Conservation (phyloP, 2,888 invertebrate genomes). For the Drosophila helvetica region DNA sequence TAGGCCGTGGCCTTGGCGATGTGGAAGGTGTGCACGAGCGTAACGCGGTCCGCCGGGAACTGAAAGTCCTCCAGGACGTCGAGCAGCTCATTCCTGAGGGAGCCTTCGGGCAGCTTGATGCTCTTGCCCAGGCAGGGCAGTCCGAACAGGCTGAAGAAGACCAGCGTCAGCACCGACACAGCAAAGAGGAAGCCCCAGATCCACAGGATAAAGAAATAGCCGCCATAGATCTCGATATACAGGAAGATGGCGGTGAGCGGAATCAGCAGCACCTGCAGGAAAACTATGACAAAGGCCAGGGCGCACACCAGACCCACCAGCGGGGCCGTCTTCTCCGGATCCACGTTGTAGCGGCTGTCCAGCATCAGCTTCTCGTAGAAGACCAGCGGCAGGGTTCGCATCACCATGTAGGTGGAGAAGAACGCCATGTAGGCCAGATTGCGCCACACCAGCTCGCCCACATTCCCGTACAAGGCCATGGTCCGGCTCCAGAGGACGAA, state of each 20-base stretch:
- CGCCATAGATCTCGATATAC: slow-evolving; percentile 28
- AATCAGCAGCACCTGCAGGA: slow-evolving; percentile 52
- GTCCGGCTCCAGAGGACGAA: slow-evolving; percentile 41
- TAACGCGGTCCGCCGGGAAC: slow-evolving; percentile 24
- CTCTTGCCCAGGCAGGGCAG: slow-evolving; percentile 47
- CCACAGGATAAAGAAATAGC: slow-evolving; percentile 34
- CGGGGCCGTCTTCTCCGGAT: slow-evolving; percentile 29
- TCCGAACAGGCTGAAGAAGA: slow-evolving; percentile 23
- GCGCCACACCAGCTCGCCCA: slow-evolving; percentile 50
- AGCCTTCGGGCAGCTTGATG: background rate
- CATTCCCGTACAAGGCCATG: slow-evolving; percentile 32
- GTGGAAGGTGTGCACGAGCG: slow-evolving; percentile 39
- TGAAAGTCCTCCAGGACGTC: slow-evolving; percentile 7
- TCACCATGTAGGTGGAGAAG: slow-evolving; percentile 47
- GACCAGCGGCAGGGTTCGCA: slow-evolving; percentile 49
- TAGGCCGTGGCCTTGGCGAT: slow-evolving; percentile 24
- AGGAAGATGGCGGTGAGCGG: slow-evolving; percentile 54
- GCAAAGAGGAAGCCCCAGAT: slow-evolving; percentile 47
- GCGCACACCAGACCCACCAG: slow-evolving; percentile 58
- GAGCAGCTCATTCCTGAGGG: slow-evolving; percentile 14
- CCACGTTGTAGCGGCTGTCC: slow-evolving; percentile 32
- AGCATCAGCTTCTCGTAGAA: slow-evolving; percentile 52
- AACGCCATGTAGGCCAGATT: slow-evolving; percentile 52
- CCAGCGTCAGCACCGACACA: background rate
- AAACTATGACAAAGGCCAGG: slow-evolving; percentile 42